Percentiles rank a stretch among this genome's conserved stretches.
Evolutionary conservation across 2,113 vertebrate genomes (phyloP).

Genomic region (Mola mola): DNA sequence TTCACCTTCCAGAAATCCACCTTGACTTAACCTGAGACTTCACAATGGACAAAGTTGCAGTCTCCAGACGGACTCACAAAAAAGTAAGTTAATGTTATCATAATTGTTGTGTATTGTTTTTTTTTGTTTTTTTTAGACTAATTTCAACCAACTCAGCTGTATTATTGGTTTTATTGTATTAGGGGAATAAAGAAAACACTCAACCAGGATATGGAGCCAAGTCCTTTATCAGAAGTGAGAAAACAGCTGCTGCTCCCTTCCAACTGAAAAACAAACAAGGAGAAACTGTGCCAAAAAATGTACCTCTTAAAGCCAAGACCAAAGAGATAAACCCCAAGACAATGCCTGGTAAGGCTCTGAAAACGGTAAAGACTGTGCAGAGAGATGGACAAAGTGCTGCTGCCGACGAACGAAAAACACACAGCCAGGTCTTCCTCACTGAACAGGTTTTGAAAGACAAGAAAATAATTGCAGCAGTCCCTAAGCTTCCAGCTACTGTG

Average conservation of each 20-base stretch:
- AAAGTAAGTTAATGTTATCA: constrained; percentile 42
- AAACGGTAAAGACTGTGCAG: constrained; percentile 15
- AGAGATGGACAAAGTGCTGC: constrained; percentile 29
- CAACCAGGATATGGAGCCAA: constrained; percentile 56
- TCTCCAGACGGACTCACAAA: constrained; percentile 37
- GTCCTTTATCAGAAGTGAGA: constrained; percentile 36
- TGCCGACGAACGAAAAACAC: constrained; percentile 47
- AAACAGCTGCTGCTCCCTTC: constrained; percentile 35
- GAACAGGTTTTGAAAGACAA: constrained; percentile 74
- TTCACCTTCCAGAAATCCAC: background rate
- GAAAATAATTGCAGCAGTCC: constrained; percentile 70
- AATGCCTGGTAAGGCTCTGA: constrained; percentile 1
- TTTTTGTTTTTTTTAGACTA: background rate
- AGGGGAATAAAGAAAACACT: constrained; percentile 82
- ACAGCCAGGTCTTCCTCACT: constrained; percentile 78
- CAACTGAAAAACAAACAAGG: constrained; percentile 54
- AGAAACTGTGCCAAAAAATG: constrained; percentile 13
- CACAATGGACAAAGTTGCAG: constrained; percentile 62
- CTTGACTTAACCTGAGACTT: background rate
- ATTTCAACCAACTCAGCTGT: background rate
- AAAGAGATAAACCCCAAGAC: constrained; percentile 9
- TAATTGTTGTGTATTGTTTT: background rate
- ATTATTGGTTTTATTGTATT: background rate
- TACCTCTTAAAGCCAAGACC: constrained; percentile 12
- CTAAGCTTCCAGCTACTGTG: constrained; percentile 61